Conservation (phyloP, 2,113 vertebrate species). For the Orthonyx spaldingii region DNA sequence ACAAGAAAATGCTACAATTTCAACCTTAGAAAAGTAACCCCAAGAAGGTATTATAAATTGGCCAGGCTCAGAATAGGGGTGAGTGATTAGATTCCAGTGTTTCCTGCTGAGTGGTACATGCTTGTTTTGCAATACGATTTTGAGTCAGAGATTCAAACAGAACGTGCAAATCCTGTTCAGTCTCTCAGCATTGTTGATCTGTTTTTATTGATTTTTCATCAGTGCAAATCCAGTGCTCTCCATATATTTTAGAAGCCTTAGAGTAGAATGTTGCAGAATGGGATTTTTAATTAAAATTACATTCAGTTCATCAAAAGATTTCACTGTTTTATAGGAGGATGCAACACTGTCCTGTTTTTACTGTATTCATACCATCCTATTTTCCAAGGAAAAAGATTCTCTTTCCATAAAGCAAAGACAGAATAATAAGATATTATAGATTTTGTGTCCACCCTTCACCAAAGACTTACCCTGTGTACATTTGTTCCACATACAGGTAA, state of each 20-base stretch:
- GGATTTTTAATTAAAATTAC: constrained; percentile 67
- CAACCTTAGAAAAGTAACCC: constrained; percentile 60
- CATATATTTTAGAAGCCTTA: constrained; percentile 43
- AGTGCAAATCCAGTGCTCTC: constrained; percentile 60
- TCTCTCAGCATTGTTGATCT: constrained; percentile 72
- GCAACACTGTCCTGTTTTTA: not conserved
- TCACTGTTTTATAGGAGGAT: not conserved
- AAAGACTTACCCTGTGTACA: constrained; percentile 16
- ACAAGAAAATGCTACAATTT: constrained; percentile 55
- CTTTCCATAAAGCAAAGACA: constrained; percentile 35
- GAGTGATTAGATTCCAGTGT: constrained; percentile 71
- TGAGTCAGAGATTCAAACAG: constrained; percentile 70
- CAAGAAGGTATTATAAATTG: constrained; percentile 67
- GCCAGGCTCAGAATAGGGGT: constrained; percentile 47
- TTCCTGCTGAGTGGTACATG: constrained; percentile 72
- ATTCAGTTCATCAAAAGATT: constrained; percentile 38
- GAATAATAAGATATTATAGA: constrained; percentile 28
- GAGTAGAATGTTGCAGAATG: constrained; percentile 5
- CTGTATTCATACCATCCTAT: not conserved
- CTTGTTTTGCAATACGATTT: constrained; percentile 71
- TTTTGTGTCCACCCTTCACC: constrained; percentile 48
- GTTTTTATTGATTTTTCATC: constrained; percentile 79
- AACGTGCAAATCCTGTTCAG: constrained; percentile 70
- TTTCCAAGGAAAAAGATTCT: not conserved
- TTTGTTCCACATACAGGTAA: constrained; percentile 51